Conservation (phyloP, 1,140 invertebrate species). For the Drosophila pectinifera region DNA sequence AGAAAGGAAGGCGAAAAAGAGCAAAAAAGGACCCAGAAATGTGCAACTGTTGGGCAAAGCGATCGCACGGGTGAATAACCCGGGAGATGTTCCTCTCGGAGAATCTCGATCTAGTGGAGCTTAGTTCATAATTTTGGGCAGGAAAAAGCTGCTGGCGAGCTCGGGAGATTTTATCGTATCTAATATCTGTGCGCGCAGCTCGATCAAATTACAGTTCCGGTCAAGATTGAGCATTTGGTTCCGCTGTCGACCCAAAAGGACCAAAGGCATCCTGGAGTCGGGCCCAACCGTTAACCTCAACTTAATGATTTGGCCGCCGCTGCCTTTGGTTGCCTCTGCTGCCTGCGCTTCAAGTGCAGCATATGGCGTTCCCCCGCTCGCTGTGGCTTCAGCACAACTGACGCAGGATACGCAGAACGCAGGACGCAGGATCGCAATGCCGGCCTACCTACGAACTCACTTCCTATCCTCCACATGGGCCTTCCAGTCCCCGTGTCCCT, state of each 20-base stretch:
- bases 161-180: slow-evolving; percentile 66
- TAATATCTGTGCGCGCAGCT: slow-evolving; percentile 68
- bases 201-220: slow-evolving; percentile 84
- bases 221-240: slow-evolving; percentile 78
- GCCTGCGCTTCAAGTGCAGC: slow-evolving; percentile 63
- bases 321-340: slow-evolving; percentile 47
- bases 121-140: slow-evolving; percentile 69
- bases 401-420: slow-evolving; percentile 78
- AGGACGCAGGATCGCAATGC: slow-evolving; percentile 39
- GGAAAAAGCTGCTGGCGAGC: slow-evolving; percentile 59
- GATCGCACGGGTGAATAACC: slow-evolving; percentile 43
- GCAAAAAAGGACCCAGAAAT: slow-evolving; percentile 41
- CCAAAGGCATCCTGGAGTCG: slow-evolving; percentile 6
- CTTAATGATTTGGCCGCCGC: slow-evolving; percentile 68
- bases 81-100: slow-evolving; percentile 26
- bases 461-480: slow-evolving; percentile 43
- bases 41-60: slow-evolving; percentile 68
- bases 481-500: neutral
- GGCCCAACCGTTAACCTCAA: slow-evolving; percentile 57
- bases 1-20: slow-evolving; percentile 23
- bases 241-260: slow-evolving; percentile 50
- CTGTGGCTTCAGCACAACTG: slow-evolving; percentile 78
- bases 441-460: slow-evolving; percentile 50
- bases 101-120: slow-evolving; percentile 64
- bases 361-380: slow-evolving; percentile 62